Evolutionary conservation across 1,140 invertebrate genomes (phyloP).

Genomic region (Orius insidiosus): DNA sequence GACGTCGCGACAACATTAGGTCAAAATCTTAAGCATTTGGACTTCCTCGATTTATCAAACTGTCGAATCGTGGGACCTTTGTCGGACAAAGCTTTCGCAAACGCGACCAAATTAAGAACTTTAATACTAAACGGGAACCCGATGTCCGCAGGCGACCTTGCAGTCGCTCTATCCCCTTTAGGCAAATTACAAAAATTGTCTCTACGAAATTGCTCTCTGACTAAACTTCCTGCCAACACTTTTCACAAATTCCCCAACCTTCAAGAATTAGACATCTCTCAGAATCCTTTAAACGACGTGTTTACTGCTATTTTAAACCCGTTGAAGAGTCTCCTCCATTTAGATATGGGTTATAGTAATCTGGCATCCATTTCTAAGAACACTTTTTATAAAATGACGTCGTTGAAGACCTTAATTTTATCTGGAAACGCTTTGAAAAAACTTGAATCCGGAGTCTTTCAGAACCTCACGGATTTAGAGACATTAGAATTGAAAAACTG

Average conservation of each 20-base stretch:
- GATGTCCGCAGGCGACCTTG: conserved; percentile 43
- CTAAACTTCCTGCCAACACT: conserved; percentile 37
- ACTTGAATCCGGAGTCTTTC: conserved; percentile 48
- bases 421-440: conserved; percentile 47
- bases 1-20: conserved; percentile 45
- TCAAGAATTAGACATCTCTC: conserved; percentile 21
- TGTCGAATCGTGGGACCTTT: conserved; percentile 46
- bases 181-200: conserved; percentile 44
- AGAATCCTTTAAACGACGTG: conserved; percentile 35
- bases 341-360: conserved; percentile 57
- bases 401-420: conserved; percentile 42
- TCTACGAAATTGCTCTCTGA: conserved; percentile 44
- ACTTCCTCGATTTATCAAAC: conserved; percentile 48
- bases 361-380: conserved; percentile 42
- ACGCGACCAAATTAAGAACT: conserved; percentile 43
- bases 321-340: conserved; percentile 41
- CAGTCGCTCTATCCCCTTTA: conserved; percentile 43
- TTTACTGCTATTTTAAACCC: conserved; percentile 47
- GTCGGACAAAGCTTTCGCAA: conserved; percentile 47
- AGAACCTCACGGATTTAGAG: conserved; percentile 43
- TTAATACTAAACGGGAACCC: conserved; percentile 48
- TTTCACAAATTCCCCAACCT: conserved; percentile 45
- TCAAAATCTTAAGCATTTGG: conserved; percentile 42
- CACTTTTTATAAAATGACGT: conserved; percentile 50
- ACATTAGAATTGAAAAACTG: conserved; percentile 49